These are phyloP conservation scores for Eulacestoma nigropectus DNA, from an alignment of 2,113 vertebrate species.

Conservation along the genomic window DNA sequence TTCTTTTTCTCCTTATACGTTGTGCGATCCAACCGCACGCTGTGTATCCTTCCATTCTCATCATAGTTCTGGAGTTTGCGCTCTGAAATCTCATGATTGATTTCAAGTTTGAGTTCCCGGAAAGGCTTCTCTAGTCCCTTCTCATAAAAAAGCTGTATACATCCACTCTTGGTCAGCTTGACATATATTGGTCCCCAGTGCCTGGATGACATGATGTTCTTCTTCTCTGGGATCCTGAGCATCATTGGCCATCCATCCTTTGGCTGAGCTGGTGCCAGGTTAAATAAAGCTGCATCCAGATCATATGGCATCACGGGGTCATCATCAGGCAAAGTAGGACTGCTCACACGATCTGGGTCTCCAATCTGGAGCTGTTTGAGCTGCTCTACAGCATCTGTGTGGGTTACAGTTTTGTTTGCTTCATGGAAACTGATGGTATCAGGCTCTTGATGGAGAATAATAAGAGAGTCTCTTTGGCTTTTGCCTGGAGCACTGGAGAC, in stretches of 20 bases:
- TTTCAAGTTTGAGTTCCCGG: slow-evolving; percentile 79
- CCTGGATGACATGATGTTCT: slow-evolving; percentile 93
- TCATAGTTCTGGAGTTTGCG: slow-evolving; percentile 85
- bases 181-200: slow-evolving; percentile 91
- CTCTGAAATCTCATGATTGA: slow-evolving; percentile 82
- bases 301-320: slow-evolving; percentile 68
- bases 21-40: slow-evolving; percentile 80
- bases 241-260: slow-evolving; percentile 88
- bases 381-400: slow-evolving; percentile 75
- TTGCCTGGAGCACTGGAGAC: slow-evolving; percentile 52
- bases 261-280: slow-evolving; percentile 56
- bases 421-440: slow-evolving; percentile 70
- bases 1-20: slow-evolving; percentile 85
- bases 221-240: slow-evolving; percentile 90
- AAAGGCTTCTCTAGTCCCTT: slow-evolving; percentile 87
- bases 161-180: slow-evolving; percentile 72
- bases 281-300: slow-evolving; percentile 38
- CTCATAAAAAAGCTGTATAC: slow-evolving; percentile 85
- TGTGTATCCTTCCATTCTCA: slow-evolving; percentile 85
- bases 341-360: slow-evolving; percentile 72
- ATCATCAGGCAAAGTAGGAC: slow-evolving; percentile 71
- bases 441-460: slow-evolving; percentile 69
- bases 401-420: slow-evolving; percentile 48
- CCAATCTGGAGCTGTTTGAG: slow-evolving; percentile 79
- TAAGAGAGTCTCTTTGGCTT: slow-evolving; percentile 75